A percentile compares a stretch with the other conserved stretches of the same genome.
Conservation (phyloP, 2,113 vertebrate genomes). For the Ranitomeya imitator region DNA sequence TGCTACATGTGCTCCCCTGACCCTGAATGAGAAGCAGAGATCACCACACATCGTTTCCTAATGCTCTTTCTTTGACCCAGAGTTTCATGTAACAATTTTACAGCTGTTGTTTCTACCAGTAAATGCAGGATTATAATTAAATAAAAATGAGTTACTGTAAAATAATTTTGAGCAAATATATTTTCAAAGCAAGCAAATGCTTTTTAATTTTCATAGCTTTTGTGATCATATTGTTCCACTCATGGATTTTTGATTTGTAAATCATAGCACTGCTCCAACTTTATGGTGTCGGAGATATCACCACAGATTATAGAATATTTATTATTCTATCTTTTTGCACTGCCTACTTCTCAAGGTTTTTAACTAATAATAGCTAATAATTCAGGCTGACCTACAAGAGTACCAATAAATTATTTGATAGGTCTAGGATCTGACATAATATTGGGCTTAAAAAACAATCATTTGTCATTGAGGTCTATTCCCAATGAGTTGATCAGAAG, state of each 20-base stretch:
- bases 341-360: no score
- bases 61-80: constrained; percentile 3
- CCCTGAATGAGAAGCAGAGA: constrained; percentile 35
- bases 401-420: neutral
- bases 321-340: no score
- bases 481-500: no score
- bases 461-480: no score
- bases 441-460: no score
- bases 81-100: constrained; percentile 11
- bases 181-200: neutral
- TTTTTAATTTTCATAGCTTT: neutral
- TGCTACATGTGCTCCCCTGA: constrained; percentile 27
- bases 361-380: no score
- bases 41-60: constrained; percentile 19
- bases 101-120: neutral
- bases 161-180: neutral
- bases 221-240: neutral
- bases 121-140: neutral
- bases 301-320: no score
- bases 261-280: neutral
- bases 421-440: neutral
- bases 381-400: neutral
- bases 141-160: neutral
- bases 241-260: neutral
- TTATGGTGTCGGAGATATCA: neutral